A percentile compares a stretch with the other conserved stretches of the same genome.
These are phyloP conservation scores for Casuarius casuarius DNA, from an alignment of 2,113 vertebrate species.

Conservation along the genomic window DNA sequence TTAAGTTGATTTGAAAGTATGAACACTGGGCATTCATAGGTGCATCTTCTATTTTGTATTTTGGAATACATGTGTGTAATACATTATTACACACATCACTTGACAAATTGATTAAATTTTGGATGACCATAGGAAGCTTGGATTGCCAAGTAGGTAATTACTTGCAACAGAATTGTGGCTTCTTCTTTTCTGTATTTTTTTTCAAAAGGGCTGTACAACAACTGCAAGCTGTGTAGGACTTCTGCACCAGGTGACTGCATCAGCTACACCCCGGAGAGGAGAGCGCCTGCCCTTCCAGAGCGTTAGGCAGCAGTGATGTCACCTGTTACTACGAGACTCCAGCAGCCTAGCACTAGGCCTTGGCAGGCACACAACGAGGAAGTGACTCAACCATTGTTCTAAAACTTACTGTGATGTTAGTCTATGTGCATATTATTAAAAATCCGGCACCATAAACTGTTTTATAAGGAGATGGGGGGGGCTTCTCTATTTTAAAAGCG, in stretches of 20 bases:
- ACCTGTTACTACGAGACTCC: background rate
- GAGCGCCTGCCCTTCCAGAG: background rate
- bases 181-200: too few relatives aligned
- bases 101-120: background rate
- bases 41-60: background rate
- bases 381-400: conserved; percentile 9
- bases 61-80: background rate
- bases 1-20: background rate
- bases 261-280: fast-evolving
- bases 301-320: background rate
- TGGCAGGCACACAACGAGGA: conserved; percentile 7
- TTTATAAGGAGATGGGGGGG: background rate
- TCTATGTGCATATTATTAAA: background rate
- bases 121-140: background rate
- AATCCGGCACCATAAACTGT: background rate
- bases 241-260: background rate
- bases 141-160: background rate
- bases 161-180: too few relatives aligned
- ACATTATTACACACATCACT: fast-evolving
- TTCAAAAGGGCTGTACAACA: too few relatives aligned
- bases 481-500: background rate
- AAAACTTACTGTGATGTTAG: background rate
- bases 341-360: background rate
- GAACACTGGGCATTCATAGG: background rate
- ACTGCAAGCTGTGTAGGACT: background rate